Evolutionary conservation across 1,140 invertebrate species (phyloP).

Genomic region (Microplitis demolitor): DNA sequence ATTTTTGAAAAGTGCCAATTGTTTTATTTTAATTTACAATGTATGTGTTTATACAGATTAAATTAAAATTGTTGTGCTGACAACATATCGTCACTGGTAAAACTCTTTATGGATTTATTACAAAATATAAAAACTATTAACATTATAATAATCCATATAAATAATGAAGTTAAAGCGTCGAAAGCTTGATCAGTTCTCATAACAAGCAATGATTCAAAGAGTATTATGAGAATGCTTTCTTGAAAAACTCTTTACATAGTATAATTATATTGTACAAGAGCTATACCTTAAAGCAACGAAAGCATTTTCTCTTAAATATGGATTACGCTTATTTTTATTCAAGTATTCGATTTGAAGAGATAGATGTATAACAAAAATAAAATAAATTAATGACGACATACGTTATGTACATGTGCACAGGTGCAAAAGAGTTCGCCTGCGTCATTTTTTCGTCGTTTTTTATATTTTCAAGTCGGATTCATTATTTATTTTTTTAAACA

Average conservation of each 20-base stretch:
- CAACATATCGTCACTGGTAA: too few species aligned
- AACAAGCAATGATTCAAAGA: too few species aligned
- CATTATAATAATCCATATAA: not conserved
- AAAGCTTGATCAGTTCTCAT: not conserved
- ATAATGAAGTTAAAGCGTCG: not conserved
- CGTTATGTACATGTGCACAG: constrained; percentile 22
- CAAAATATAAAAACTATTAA: too few species aligned
- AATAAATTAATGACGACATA: constrained; percentile 2
- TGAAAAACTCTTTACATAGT: too few species aligned
- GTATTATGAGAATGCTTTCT: too few species aligned
- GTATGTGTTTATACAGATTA: not conserved
- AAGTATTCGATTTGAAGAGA: not conserved
- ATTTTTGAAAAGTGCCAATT: constrained; percentile 10
- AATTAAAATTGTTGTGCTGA: not conserved
- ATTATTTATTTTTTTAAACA: too few species aligned
- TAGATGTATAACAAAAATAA: constrained; percentile 9
- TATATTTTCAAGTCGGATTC: not conserved
- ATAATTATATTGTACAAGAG: too few species aligned
- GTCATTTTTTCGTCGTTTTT: constrained; percentile 1
- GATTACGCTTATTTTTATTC: not conserved
- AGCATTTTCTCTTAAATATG: too few species aligned
- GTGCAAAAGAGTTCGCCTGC: constrained; percentile 19
- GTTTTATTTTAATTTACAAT: not conserved
- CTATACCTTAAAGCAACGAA: too few species aligned
- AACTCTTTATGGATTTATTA: too few species aligned